A percentile compares a stretch with the other conserved stretches of the same genome.
phyloP scores from a whole-genome alignment of 1,140 invertebrate species.

The Bombyx mori region ASM3026992v2 NC_085133.1:6512001-6512500 shows the following conservation, averaged over 20 bases:
- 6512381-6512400: constrained; percentile 56
- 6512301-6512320: too few relatives aligned
- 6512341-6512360: constrained; percentile 58
- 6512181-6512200: constrained; percentile 42
- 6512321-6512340: constrained; percentile 16
- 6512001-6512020: not conserved
- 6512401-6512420: constrained; percentile 71
- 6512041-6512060: constrained; percentile 26
- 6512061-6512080: constrained; percentile 50
- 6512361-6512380: constrained; percentile 68
- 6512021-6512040: constrained; percentile 1
- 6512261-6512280: constrained; percentile 40
- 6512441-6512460: constrained; percentile 69
- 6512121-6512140: too few relatives aligned
- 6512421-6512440: constrained; percentile 77
- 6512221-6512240: constrained; percentile 22
- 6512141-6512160: constrained; percentile 1
- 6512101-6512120: constrained; percentile 31
- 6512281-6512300: constrained; percentile 52
- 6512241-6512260: constrained; percentile 27
- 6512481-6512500: constrained; percentile 64
- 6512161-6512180: constrained; percentile 32
- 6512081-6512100: constrained; percentile 35
- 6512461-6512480: constrained; percentile 44
- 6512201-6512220: constrained; percentile 5